These are phyloP conservation scores for Cyprinella venusta DNA, from an alignment of 2,797 vertebrate species.

Conservation along the genomic window DNA sequence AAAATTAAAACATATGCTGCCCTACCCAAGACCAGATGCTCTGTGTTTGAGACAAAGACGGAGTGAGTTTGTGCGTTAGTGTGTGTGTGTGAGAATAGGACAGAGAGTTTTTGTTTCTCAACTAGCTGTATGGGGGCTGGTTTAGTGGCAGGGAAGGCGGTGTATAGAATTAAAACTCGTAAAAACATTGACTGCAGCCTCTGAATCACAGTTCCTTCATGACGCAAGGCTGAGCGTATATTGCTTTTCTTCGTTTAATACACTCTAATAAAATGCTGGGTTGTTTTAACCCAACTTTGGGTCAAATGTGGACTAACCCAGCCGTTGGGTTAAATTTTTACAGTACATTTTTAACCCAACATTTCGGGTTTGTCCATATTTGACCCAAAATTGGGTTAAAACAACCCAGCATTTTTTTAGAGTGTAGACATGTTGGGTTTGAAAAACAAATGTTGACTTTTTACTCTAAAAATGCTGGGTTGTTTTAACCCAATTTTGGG, in stretches of 20 bases:
- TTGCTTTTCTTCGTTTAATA: slow-evolving; percentile 20
- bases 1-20: slow-evolving; percentile 58
- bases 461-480: too few species aligned
- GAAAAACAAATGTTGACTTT: background rate
- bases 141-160: slow-evolving; percentile 40
- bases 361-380: too few species aligned
- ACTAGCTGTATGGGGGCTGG: slow-evolving; percentile 42
- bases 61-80: slow-evolving; percentile 35
- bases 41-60: slow-evolving; percentile 37
- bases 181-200: slow-evolving; percentile 48
- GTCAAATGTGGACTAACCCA: too few species aligned
- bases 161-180: slow-evolving; percentile 51
- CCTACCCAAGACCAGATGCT: slow-evolving; percentile 55
- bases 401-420: too few species aligned
- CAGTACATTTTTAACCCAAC: too few species aligned
- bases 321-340: too few species aligned
- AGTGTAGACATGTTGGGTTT: background rate
- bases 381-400: too few species aligned
- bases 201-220: slow-evolving; percentile 32
- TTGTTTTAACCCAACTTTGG: too few species aligned
- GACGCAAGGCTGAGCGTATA: slow-evolving; percentile 23
- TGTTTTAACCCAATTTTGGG: too few species aligned
- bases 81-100: slow-evolving; percentile 31
- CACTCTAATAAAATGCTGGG: too few species aligned
- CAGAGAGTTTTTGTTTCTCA: slow-evolving; percentile 47